phyloP scores from a whole-genome alignment of 2,797 vertebrate genomes.

The Falco peregrinus region DNA sequence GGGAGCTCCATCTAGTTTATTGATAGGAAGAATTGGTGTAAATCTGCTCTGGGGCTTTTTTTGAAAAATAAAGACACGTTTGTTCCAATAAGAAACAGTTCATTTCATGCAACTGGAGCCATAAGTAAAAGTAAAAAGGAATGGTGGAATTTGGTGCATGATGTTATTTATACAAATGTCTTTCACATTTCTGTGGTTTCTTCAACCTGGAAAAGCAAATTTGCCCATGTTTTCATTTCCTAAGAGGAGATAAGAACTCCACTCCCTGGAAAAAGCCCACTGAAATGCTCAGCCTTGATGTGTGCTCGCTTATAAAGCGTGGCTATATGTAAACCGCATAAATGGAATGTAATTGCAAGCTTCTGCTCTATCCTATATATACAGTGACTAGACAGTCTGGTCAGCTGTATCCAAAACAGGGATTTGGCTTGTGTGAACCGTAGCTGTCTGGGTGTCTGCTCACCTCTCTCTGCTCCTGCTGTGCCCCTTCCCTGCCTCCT shows the following conservation, averaged over 20 bases:
- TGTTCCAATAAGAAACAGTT: slow-evolving; percentile 32
- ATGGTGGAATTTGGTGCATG: not conserved
- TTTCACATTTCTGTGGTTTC: slow-evolving; percentile 69
- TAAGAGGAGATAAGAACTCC: slow-evolving; percentile 69
- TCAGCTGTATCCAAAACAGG: slow-evolving; percentile 2
- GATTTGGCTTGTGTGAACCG: not conserved
- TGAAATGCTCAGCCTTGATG: slow-evolving; percentile 36
- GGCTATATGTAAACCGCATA: slow-evolving; percentile 36
- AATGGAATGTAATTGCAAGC: slow-evolving; percentile 53
- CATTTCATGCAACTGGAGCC: slow-evolving; percentile 4
- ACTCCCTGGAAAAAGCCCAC: slow-evolving; percentile 46
- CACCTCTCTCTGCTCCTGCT: not conserved
- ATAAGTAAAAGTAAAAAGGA: not conserved
- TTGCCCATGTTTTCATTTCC: slow-evolving; percentile 63
- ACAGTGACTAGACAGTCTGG: slow-evolving; percentile 46
- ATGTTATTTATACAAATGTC: slow-evolving; percentile 56
- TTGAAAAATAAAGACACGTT: slow-evolving; percentile 44
- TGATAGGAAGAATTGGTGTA: slow-evolving; percentile 33
- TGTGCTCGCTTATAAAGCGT: slow-evolving; percentile 4
- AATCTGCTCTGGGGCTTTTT: not conserved
- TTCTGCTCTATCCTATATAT: slow-evolving; percentile 41
- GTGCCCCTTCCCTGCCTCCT: not conserved
- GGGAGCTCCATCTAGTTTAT: not conserved
- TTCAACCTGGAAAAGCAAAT: slow-evolving; percentile 69
- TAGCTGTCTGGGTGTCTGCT: slow-evolving; percentile 35